These are phyloP conservation scores for Anguilla rostrata DNA, from an alignment of 2,113 vertebrate species.

Conservation along the genomic window DNA sequence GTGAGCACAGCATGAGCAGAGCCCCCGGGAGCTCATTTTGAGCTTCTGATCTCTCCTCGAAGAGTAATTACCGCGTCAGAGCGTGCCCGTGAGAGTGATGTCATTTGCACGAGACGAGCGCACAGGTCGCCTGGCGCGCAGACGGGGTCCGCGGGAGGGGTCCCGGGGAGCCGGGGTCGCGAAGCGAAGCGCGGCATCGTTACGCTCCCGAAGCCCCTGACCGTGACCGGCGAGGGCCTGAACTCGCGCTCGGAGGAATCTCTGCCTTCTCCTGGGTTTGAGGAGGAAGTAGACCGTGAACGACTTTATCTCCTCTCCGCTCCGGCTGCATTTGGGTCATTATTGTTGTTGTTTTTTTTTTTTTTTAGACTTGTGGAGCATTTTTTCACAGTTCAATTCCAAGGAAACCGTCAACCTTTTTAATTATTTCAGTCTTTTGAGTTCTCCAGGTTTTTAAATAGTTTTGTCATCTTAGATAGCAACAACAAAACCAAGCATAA, in stretches of 20 bases:
- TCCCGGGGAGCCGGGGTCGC: neutral
- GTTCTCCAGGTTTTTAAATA: neutral
- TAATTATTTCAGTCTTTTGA: neutral
- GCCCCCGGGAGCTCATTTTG: slow-evolving; percentile 11
- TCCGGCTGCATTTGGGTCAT: neutral
- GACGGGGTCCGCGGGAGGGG: slow-evolving; percentile 12
- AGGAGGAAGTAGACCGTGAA: neutral
- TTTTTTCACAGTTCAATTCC: neutral
- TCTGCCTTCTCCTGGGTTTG: neutral
- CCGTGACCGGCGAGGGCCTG: neutral
- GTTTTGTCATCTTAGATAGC: neutral
- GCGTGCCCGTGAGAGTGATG: slow-evolving; percentile 9
- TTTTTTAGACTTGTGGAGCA: neutral
- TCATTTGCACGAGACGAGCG: slow-evolving; percentile 13
- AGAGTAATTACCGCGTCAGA: slow-evolving; percentile 19
- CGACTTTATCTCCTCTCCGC: neutral
- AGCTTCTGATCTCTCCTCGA: neutral
- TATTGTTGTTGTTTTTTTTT: neutral
- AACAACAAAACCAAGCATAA: neutral
- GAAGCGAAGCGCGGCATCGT: neutral
- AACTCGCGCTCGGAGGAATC: neutral
- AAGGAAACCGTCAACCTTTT: neutral
- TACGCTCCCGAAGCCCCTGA: neutral
- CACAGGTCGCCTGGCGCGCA: slow-evolving; percentile 18
- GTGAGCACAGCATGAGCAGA: neutral